Evolutionary conservation across 2,797 vertebrate species (phyloP).

Genomic region (Acanthis flammea): DNA sequence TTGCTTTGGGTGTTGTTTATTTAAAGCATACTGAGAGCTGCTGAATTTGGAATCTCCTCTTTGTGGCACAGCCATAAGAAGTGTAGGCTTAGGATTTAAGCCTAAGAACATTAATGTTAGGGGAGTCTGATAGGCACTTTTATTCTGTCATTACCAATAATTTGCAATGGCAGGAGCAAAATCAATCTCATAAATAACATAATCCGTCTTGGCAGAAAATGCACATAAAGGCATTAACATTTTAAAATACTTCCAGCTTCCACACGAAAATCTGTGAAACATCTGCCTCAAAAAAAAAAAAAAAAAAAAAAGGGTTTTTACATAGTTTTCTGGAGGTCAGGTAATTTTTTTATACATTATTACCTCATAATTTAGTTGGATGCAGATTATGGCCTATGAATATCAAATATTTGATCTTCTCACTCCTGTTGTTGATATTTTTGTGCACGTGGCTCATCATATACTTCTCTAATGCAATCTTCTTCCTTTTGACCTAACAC

Average conservation of each 20-base stretch:
- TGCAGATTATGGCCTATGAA: neutral
- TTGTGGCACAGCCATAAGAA: neutral
- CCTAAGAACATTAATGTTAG: neutral
- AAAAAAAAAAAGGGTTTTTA: fast-evolving
- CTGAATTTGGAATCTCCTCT: neutral
- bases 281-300: neutral
- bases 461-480: neutral
- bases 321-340: neutral
- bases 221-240: neutral
- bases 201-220: neutral
- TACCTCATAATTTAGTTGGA: neutral
- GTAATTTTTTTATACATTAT: neutral
- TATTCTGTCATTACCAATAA: neutral
- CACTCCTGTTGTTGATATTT: neutral
- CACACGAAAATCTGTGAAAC: neutral
- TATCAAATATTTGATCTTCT: neutral
- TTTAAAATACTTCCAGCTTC: neutral
- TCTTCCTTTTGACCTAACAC: neutral
- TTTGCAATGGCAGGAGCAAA: neutral
- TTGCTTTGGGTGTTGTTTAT: neutral
- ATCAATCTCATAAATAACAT: neutral
- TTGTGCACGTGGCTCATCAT: neutral
- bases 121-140: neutral
- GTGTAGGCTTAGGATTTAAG: neutral
- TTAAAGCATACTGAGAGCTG: neutral